These are phyloP conservation scores for Miichthys miiuy DNA, from an alignment of 2,797 vertebrate genomes.

Conservation along the genomic window DNA sequence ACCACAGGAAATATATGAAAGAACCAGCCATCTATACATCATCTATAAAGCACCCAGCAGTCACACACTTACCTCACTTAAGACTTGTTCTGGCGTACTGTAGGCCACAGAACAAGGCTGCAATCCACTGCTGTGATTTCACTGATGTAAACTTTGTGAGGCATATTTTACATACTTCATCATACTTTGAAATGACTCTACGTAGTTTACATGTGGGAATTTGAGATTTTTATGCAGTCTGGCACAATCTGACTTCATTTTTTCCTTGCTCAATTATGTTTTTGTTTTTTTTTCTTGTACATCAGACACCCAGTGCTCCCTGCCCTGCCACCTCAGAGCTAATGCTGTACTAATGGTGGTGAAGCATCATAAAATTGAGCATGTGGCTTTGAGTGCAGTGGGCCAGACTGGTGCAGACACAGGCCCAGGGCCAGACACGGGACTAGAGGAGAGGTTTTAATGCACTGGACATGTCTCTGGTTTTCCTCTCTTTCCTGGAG, in stretches of 20 bases:
- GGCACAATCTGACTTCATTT: background rate
- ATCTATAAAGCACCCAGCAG: conserved; percentile 79
- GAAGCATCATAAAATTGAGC: conserved; percentile 70
- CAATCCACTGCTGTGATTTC: conserved; percentile 44
- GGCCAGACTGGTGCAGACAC: conserved; percentile 63
- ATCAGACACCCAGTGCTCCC: conserved; percentile 14
- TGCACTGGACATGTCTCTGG: conserved; percentile 75
- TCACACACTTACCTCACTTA: conserved; percentile 72
- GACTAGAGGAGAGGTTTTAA: conserved; percentile 74
- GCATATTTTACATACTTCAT: conserved; percentile 32
- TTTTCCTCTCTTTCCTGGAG: conserved; percentile 75
- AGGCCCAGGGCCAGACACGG: conserved; percentile 58
- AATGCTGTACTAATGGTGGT: conserved; percentile 63
- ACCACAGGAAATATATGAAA: conserved; percentile 86
- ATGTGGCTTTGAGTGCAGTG: conserved; percentile 71
- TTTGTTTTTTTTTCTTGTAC: conserved; percentile 19
- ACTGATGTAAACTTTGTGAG: conserved; percentile 33
- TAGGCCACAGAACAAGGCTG: conserved; percentile 46
- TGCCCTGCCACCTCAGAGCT: conserved; percentile 51
- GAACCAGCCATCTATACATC: conserved; percentile 85
- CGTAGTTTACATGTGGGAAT: conserved; percentile 2
- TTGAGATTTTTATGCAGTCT: background rate
- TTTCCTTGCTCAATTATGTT: conserved; percentile 20
- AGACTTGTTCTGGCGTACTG: conserved; percentile 39
- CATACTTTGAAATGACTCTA: conserved; percentile 24